These are phyloP conservation scores for Actinia equina DNA, from an alignment of 64 coral and sea anemone species.

Conservation along the genomic window DNA sequence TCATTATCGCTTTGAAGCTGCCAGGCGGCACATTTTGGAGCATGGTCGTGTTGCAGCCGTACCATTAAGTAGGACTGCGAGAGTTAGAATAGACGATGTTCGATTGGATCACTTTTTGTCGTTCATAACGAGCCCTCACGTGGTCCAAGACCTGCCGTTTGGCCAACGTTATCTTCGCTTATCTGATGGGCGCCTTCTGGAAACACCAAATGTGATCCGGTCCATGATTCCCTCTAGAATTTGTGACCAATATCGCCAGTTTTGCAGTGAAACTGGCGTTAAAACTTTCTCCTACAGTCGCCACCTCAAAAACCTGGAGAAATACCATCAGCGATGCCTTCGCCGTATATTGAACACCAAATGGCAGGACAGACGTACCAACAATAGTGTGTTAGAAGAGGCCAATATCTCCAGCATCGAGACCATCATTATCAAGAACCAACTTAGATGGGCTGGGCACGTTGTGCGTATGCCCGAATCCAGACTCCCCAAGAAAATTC, in stretches of 20 bases:
- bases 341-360: no score
- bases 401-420: no score
- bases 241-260: not conserved
- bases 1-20: not conserved
- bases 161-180: conserved; percentile 15
- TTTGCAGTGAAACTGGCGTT: not conserved
- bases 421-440: no score
- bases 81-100: not conserved
- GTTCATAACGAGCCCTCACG: conserved; percentile 18
- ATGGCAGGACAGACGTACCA: no score
- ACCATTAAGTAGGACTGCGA: not conserved
- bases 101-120: conserved; percentile 11
- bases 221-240: not conserved
- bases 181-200: not conserved
- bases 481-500: no score
- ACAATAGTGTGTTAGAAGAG: no score
- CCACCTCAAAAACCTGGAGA: no score
- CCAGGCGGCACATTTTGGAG: not conserved
- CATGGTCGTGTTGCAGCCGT: conserved; percentile 9
- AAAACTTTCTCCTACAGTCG: no score
- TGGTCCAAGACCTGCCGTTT: conserved; percentile 16
- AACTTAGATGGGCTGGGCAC: no score
- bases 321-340: no score
- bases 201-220: not conserved
- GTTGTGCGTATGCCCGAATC: no score